Conservation (phyloP, 2,113 vertebrate genomes). For the Odocoileus hemionus region DNA sequence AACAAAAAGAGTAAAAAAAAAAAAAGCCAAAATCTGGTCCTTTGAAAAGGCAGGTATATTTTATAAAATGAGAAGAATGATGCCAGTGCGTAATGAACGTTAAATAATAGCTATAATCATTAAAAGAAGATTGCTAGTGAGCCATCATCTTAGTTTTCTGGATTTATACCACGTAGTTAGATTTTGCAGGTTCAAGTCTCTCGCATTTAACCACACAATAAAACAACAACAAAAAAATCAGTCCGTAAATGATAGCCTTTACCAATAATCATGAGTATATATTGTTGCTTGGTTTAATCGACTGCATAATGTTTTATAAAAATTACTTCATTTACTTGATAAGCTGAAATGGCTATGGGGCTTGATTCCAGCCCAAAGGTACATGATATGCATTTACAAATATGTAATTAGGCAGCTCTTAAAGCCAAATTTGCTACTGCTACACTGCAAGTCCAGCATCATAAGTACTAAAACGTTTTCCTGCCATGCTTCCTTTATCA, state of each 20-base stretch:
- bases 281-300: conserved; percentile 39
- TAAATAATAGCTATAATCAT: background rate
- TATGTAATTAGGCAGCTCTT: conserved; percentile 39
- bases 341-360: conserved; percentile 40
- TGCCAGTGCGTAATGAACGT: background rate
- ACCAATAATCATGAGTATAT: conserved; percentile 47
- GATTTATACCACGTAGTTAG: background rate
- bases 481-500: background rate
- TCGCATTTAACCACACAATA: conserved; percentile 22
- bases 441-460: background rate
- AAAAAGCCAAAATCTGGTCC: background rate
- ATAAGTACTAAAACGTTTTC: background rate
- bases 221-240: conserved; percentile 37
- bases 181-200: conserved; percentile 21
- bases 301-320: conserved; percentile 37
- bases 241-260: conserved; percentile 24
- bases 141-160: background rate
- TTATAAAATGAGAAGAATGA: background rate
- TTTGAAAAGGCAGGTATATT: background rate
- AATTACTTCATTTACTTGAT: conserved; percentile 52
- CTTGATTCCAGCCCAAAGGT: conserved; percentile 19
- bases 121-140: background rate
- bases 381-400: conserved; percentile 38
- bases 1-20: background rate
- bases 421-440: conserved; percentile 8